Base-by-base conservation (phyloP, 2,888 invertebrate genomes). In the Nemotelus pantherinus region DNA sequence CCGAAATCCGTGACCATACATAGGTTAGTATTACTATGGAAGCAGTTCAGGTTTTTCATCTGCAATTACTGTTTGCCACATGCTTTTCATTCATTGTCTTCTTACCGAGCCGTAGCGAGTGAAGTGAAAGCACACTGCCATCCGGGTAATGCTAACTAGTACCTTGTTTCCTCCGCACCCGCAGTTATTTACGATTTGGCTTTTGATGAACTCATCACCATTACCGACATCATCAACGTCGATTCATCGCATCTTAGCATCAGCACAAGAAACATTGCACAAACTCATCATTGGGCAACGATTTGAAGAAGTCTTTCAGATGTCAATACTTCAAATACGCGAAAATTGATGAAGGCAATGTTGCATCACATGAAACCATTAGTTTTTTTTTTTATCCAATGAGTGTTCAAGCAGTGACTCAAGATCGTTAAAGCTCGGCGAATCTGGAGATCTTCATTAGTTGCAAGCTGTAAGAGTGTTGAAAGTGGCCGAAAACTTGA, bases 191-290 rank as follows among this genome's bases (percentile, higher is more conserved):
- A 70, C 41, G 5, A 55, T 70, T 50, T 70, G 43, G 41, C 5
- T 55, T 70, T 55, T 41, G 70, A 70, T 70, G 70, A 70, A 70
- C 53, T 55, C 53, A 70, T 70, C 70, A 53, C 41, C 60, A 60
- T 25, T 43, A 60, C 41, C 41, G 41, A 50, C 5, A 7, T 50
- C 9, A 7, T 9, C 9, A 9, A 25, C 25, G 25, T 25, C 25
- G 25, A 25, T 25, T 25, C 25, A 25, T 25, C 25, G 25, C 25
- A 25, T 25, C 0, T 25, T 63, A 43, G 5, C 9, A 63, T 41
- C 63, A 63, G 25, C 25, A 2, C 63, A 63, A 47, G 41, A 47
- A 45, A 43, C 47, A 10, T 65, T 65, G 65, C 65, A 39, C 47
- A 65, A 65, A 47, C 7, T 7, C 58, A 50, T 7, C 43, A 5